Evolutionary conservation across 2,797 vertebrate genomes (phyloP).

Genomic region (Tragelaphus eurycerus): DNA sequence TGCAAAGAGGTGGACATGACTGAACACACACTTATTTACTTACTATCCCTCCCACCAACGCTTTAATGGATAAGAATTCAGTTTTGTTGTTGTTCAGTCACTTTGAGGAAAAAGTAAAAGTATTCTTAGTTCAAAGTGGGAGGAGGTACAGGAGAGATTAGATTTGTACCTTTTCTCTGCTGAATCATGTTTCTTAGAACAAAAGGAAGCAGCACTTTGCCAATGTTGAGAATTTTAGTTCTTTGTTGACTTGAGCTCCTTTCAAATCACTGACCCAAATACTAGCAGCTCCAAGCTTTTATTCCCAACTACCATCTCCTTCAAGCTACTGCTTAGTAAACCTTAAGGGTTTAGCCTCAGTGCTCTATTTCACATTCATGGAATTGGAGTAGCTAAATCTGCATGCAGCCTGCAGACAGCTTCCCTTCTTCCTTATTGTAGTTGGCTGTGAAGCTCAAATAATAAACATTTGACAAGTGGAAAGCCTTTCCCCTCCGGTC

Average conservation of each 20-base stretch:
- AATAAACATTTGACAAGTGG: conserved; percentile 75
- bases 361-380: conserved; percentile 50
- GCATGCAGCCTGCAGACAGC: conserved; percentile 53
- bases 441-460: conserved; percentile 67
- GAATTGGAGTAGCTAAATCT: conserved; percentile 64
- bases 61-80: background rate
- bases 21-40: background rate
- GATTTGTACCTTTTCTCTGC: background rate
- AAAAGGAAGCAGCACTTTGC: background rate
- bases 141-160: background rate
- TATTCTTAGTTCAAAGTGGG: background rate
- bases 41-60: background rate
- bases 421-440: conserved; percentile 69
- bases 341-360: conserved; percentile 35
- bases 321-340: conserved; percentile 5
- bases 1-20: background rate
- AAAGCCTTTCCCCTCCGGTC: conserved; percentile 69
- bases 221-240: background rate
- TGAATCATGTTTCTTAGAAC: background rate
- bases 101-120: background rate
- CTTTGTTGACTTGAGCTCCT: conserved; percentile 61
- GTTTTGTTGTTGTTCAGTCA: background rate
- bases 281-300: conserved; percentile 5
- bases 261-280: conserved; percentile 55
- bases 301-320: background rate